Conservation (phyloP, 2,113 vertebrate genomes). For the Microcebus griseorufus region DNA sequence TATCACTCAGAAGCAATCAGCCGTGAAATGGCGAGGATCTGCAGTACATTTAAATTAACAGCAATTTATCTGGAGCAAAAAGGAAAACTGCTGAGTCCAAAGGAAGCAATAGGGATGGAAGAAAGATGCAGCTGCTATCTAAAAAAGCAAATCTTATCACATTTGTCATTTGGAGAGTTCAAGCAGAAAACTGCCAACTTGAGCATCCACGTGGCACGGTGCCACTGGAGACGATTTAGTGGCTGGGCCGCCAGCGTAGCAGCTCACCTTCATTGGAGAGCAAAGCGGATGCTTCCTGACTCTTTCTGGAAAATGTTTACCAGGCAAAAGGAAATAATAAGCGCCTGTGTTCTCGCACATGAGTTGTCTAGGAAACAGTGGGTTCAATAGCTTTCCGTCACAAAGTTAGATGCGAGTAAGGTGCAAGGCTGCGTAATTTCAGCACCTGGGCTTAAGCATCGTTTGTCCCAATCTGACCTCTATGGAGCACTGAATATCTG, state of each 20-base stretch:
- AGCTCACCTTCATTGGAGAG: slow-evolving; percentile 39
- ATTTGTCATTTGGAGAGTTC: slow-evolving; percentile 66
- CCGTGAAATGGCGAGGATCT: slow-evolving; percentile 53
- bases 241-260: not conserved
- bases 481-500: not conserved
- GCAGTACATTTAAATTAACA: slow-evolving; percentile 74
- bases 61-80: slow-evolving; percentile 73
- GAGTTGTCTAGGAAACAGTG: not conserved
- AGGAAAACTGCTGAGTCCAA: slow-evolving; percentile 73
- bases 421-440: not conserved
- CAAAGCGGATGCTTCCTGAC: not conserved
- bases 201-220: slow-evolving; percentile 37
- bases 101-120: slow-evolving; percentile 59
- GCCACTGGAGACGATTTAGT: not conserved
- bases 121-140: slow-evolving; percentile 66
- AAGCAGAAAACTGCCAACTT: slow-evolving; percentile 68
- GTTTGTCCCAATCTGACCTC: not conserved
- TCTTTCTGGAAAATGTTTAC: slow-evolving; percentile 54
- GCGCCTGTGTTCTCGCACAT: not conserved
- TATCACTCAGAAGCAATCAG: slow-evolving; percentile 70
- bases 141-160: slow-evolving; percentile 69
- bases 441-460: not conserved
- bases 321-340: slow-evolving; percentile 38
- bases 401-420: not conserved
- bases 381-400: not conserved